These are phyloP conservation scores for Petrolisthes cinctipes DNA, from an alignment of 2,888 invertebrate genomes.

Conservation along the genomic window DNA sequence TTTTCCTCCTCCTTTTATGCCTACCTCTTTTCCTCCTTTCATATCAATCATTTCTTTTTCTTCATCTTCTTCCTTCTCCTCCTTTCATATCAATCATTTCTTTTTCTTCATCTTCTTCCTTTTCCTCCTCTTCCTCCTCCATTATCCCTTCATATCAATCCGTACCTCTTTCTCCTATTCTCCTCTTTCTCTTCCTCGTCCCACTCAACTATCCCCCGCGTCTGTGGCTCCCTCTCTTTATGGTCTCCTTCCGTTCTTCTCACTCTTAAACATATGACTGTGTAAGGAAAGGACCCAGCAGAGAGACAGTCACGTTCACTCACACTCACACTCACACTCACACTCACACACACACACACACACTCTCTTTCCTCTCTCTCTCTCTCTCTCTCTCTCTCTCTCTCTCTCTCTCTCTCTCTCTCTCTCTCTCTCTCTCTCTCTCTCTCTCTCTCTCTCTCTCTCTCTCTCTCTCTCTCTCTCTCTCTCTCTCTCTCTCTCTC, in stretches of 20 bases:
- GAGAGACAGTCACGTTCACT: conserved; percentile 1
- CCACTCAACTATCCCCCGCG: too few relatives aligned
- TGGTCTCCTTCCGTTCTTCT: neutral
- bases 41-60: too few relatives aligned
- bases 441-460: neutral
- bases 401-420: neutral
- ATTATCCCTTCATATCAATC: too few relatives aligned
- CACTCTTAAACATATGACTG: neutral
- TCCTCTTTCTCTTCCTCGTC: too few relatives aligned
- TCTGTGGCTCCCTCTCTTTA: too few relatives aligned
- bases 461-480: conserved; percentile 2
- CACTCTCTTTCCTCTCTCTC: neutral
- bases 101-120: too few relatives aligned
- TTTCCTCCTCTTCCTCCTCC: too few relatives aligned
- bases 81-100: too few relatives aligned
- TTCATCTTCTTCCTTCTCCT: too few relatives aligned
- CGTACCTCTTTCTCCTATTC: too few relatives aligned
- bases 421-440: neutral
- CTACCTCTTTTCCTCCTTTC: too few relatives aligned
- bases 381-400: neutral
- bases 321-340: conserved; percentile 17
- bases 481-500: neutral
- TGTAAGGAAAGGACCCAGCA: neutral
- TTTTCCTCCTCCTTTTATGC: too few relatives aligned
- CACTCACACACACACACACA: conserved; percentile 31